These are phyloP conservation scores for Leptonema lineaticorne DNA, from an alignment of 1,140 invertebrate genomes.

Conservation along the genomic window DNA sequence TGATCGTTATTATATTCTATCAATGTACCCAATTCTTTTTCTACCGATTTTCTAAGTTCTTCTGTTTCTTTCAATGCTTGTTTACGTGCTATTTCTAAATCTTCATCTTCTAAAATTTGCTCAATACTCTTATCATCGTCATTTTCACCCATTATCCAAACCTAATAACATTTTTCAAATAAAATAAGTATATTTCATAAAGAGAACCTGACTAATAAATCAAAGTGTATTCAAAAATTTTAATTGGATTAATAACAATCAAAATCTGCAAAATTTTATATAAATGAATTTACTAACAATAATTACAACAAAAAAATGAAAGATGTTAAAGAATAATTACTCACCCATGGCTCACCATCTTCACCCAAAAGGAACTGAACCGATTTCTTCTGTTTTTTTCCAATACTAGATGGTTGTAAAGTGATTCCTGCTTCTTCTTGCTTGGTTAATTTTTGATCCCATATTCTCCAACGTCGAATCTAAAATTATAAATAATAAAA, in stretches of 20 bases:
- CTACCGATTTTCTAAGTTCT: slow-evolving; percentile 59
- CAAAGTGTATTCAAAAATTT: background rate
- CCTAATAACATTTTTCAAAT: slow-evolving; percentile 43
- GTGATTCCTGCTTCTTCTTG: slow-evolving; percentile 47
- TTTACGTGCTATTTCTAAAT: slow-evolving; percentile 58
- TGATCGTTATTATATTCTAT: slow-evolving; percentile 52
- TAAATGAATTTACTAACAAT: too few species aligned
- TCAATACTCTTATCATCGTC: slow-evolving; percentile 63
- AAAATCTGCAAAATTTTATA: too few species aligned
- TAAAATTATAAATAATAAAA: slow-evolving; percentile 32
- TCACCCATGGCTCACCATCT: slow-evolving; percentile 65
- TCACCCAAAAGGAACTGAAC: slow-evolving; percentile 62
- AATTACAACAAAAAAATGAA: too few species aligned
- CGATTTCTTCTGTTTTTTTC: slow-evolving; percentile 53
- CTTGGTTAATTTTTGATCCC: slow-evolving; percentile 62
- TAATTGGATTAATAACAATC: background rate
- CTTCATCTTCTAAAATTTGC: slow-evolving; percentile 62
- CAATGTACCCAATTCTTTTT: slow-evolving; percentile 61
- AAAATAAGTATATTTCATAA: background rate
- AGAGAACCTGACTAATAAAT: too few species aligned
- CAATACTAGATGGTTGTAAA: slow-evolving; percentile 40
- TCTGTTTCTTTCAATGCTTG: slow-evolving; percentile 63
- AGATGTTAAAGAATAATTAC: background rate
- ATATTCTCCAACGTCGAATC: slow-evolving; percentile 66
- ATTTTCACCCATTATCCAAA: slow-evolving; percentile 71